phyloP scores from a whole-genome alignment of 2,797 vertebrate genomes.

The Centroberyx gerrardi region DNA sequence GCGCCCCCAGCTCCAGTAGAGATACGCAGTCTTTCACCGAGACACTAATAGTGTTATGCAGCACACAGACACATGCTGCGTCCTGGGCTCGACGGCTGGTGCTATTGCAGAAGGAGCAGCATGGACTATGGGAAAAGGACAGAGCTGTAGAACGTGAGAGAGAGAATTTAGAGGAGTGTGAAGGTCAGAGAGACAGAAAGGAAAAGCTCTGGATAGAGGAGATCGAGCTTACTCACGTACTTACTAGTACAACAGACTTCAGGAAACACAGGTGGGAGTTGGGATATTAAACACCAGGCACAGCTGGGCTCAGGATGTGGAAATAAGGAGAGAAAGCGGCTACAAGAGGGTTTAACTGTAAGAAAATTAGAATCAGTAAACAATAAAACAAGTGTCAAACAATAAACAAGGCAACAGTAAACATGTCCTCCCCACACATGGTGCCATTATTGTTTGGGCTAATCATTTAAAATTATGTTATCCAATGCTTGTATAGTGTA shows the following conservation, averaged over 20 bases:
- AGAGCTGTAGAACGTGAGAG: constrained; percentile 1
- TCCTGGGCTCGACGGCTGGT: constrained; percentile 22
- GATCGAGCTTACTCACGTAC: neutral
- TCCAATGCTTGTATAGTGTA: too few relatives aligned
- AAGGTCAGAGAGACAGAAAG: constrained; percentile 16
- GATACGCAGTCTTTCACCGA: constrained; percentile 32
- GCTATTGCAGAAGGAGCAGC: constrained; percentile 48
- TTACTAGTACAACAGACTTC: constrained; percentile 17
- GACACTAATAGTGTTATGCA: constrained; percentile 55
- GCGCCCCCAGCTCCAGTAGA: constrained; percentile 34
- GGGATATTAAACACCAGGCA: constrained; percentile 20
- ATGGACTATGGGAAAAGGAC: constrained; percentile 3
- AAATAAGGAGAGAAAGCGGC: too few relatives aligned
- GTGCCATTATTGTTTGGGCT: too few relatives aligned
- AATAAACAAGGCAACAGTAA: too few relatives aligned
- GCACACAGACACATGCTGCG: constrained; percentile 47
- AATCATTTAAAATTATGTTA: too few relatives aligned
- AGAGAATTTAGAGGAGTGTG: constrained; percentile 9
- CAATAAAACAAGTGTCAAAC: too few relatives aligned
- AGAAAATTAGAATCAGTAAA: neutral
- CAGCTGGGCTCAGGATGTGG: neutral
- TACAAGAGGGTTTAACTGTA: neutral
- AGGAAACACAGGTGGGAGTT: constrained; percentile 60
- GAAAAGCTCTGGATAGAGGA: constrained; percentile 21
- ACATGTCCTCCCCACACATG: too few relatives aligned